These are phyloP conservation scores for Dicranocentrus wangi DNA, from an alignment of 2,888 invertebrate species.

Conservation along the genomic window DNA sequence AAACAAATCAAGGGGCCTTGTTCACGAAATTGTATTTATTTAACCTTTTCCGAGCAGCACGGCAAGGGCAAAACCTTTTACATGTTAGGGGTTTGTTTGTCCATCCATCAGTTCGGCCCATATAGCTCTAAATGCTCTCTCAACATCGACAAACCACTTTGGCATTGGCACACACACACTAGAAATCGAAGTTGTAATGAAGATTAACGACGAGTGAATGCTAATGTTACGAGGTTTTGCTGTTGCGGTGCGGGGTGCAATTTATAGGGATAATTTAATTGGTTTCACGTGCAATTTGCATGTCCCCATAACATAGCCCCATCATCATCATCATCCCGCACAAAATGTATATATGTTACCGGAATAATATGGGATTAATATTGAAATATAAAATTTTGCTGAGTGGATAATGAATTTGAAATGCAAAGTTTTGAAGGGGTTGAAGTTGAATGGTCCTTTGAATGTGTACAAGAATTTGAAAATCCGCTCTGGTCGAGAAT, in stretches of 20 bases:
- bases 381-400: not conserved
- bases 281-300: constrained; percentile 8
- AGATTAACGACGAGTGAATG: not conserved
- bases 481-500: not conserved
- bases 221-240: not conserved
- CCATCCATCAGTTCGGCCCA: too few species aligned
- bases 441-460: not conserved
- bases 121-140: not conserved
- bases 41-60: too few species aligned
- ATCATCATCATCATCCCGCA: too few species aligned
- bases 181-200: too few species aligned
- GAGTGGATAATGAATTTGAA: not conserved
- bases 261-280: constrained; percentile 1
- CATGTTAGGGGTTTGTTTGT: not conserved
- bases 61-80: constrained; percentile 2
- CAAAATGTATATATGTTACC: not conserved
- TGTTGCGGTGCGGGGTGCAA: not conserved
- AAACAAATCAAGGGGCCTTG: not conserved
- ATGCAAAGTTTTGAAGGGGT: not conserved
- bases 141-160: not conserved
- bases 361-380: not conserved
- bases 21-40: not conserved
- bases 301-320: too few species aligned
- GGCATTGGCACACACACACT: too few species aligned
- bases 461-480: too few species aligned